Evolutionary conservation across 2,113 vertebrate species (phyloP), one percentile per base, ranked within the genome.

Genomic region (Garra rufa): DNA sequence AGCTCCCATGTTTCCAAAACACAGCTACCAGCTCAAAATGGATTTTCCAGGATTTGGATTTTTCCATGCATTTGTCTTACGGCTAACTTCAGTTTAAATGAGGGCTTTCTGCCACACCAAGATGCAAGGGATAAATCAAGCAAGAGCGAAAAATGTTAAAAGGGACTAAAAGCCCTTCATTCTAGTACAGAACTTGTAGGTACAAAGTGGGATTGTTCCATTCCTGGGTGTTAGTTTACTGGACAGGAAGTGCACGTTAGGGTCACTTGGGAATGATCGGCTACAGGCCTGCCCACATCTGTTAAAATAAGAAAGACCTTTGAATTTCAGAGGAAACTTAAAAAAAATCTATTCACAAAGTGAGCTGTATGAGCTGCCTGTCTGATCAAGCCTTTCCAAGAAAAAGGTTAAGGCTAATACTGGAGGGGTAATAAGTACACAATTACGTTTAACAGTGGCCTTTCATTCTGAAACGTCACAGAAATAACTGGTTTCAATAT

Each of bases 201-300:
- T 82, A 95, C 94, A 95, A 92, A 92, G 91, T 90, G 26, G 73
- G 89, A 94, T 93, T 95, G 93, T 95, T 94, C 92, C 91, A 87
- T 81, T 86, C 75, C 77, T 93, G 93, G 92, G 93, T 93, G 91
- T 92, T 92, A 92, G 88, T 91, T 93, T 91, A 90, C 87, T 71
- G 86, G 81, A 89, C 92, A 95, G 94, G 94, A 95, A 95, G 94
- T 94, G 93, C 93, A 93, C 70, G 69, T 87, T 88, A 50, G 44
- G 94, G 93, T 94, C 93, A 93, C 88, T 85, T 87, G 91, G 89
- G 89, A 90, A 89, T 85, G 69, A 89, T 89, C 88, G 90, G 87
- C 87, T 84, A 83, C 90, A 91, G 88, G 89, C 88, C 91, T 93
- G 86, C 88, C 91, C 88, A 93, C 94, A 94, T 95, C 94, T 95